Base-by-base conservation (phyloP, 2,888 invertebrate genomes). In the Branchipolynoe longqiensis region DNA sequence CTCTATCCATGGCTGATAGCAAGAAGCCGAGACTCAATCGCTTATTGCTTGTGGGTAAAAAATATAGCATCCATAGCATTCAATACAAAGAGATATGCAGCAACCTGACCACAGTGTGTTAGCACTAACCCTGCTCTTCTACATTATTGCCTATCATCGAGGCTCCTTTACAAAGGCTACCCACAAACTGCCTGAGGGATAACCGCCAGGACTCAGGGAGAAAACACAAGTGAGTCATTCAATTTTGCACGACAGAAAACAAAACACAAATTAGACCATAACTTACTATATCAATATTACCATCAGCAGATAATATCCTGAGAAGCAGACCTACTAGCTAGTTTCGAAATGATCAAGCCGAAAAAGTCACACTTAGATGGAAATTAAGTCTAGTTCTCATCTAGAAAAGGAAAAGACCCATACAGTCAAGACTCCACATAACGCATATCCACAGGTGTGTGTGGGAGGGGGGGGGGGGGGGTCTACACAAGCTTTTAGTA, bases 61-160 rank as follows among this genome's bases (percentile, higher is more conserved):
- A 78, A 78, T 78, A 78, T 54, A 78, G 78, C 78, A 78, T 78
- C 25, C 78, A 48, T 78, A 78, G 78, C 78, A 28, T 78, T 18
- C 78, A 54, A 31, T 78, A 48, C 31, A 78, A 78, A 78, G 22
- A 78, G 78, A 48, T 78, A 48, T 78, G 78, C 78, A 78, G 78
- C 78, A 78, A 78, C 28, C 41, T 28, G 78, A 78, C 73, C 38
- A 73, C 41, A 48, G 14, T 78, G 78, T 31, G 69, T 69, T 36
- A 33, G 69, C 69, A 12, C 69, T 69, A 69, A 6, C 22, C 36
- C 38, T 25, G 4, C 69, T 31, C 36, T 18, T 36, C 38, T 31
- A 69, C 3, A 69, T 18, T 69, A 69, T 38, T 69, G 33, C 69
- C 69, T 69, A 69, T 38, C 69, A 3, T 69, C 69, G 38, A 69